These are phyloP conservation scores for Esox niger DNA, from an alignment of 2,113 vertebrate species.

Conservation along the genomic window DNA sequence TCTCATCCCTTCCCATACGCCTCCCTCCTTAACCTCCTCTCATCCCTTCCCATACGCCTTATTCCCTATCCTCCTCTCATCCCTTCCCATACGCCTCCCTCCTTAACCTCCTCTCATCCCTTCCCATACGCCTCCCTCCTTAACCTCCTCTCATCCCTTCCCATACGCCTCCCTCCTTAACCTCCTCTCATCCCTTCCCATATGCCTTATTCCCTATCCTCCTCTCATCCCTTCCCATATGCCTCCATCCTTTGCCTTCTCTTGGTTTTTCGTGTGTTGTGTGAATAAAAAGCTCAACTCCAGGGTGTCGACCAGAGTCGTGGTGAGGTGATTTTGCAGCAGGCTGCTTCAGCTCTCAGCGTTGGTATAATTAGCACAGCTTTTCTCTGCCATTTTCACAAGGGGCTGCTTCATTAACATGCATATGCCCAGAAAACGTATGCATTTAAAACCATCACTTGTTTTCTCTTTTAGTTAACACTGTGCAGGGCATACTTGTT, in stretches of 20 bases:
- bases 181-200: constrained; percentile 38
- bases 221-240: constrained; percentile 38
- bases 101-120: too few species aligned
- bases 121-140: too few species aligned
- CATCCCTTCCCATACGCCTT: too few species aligned
- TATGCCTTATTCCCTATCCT: too few species aligned
- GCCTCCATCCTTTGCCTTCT: constrained; percentile 20
- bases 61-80: too few species aligned
- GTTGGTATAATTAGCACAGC: constrained; percentile 12
- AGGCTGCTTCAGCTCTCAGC: constrained; percentile 15
- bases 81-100: too few species aligned
- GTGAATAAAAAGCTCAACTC: constrained; percentile 56
- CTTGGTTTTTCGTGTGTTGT: constrained; percentile 22
- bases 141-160: too few species aligned
- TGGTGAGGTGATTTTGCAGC: constrained; percentile 23
- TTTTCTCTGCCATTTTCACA: constrained; percentile 18
- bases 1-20: too few species aligned
- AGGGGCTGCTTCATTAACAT: background rate
- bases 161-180: too few species aligned
- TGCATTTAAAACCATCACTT: background rate
- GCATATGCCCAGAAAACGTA: background rate
- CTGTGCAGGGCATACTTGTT: background rate
- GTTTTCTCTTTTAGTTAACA: constrained; percentile 2
- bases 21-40: too few species aligned
- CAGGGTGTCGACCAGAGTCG: constrained; percentile 21